Base-by-base conservation (phyloP, 2,888 invertebrate species). In the Bimastos eiseni region DNA sequence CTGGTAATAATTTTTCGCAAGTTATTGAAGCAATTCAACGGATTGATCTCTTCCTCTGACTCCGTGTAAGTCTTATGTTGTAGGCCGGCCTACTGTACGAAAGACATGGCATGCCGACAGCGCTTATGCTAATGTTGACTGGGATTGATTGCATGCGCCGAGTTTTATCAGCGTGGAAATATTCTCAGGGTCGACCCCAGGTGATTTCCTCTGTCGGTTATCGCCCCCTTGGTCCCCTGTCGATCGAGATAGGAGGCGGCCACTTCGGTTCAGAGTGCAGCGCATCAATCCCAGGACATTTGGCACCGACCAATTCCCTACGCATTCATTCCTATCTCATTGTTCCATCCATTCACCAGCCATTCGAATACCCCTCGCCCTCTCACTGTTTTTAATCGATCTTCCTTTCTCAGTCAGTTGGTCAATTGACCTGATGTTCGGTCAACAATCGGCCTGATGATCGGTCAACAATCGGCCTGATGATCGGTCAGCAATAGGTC, bases 211-310 rank as follows among this genome's bases (percentile, higher is more conserved):
- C 70, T 70, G 6, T n/a, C 70, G n/a, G 30, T n/a, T 70, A 70
- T 70, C 70, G 70, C 49, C 30, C 70, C 8, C 70, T 70, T n/a
- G 6, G n/a, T n/a, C 70, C 70, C 8, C 70, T n/a, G 70, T n/a
- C 70, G 70, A 70, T 70, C 70, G 70, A n/a, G 70, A 70, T 70
- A 70, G 70, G 30, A 70, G 70, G 30, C n/a, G 70, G 70, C 70
- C n/a, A 70, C n/a, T 70, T n/a, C 70, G 70, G 70, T 70, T 70
- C 70, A 70, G 70, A 70, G 70, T 70, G 70, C 70, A 70, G 49
- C 30, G 70, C 70, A 70, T 70, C 70, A 70, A 70, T 70, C 70
- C 70, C 70, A 70, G 70, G 70, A 70, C 70, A 70, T 70, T 70
- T n/a, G 70, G 70, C 70, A n/a, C 70, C 70, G 70, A 30, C 70